Evolutionary conservation across 1,140 invertebrate species (phyloP), one percentile per base, ranked within the genome.

Genomic region (Sycophila sp.): DNA sequence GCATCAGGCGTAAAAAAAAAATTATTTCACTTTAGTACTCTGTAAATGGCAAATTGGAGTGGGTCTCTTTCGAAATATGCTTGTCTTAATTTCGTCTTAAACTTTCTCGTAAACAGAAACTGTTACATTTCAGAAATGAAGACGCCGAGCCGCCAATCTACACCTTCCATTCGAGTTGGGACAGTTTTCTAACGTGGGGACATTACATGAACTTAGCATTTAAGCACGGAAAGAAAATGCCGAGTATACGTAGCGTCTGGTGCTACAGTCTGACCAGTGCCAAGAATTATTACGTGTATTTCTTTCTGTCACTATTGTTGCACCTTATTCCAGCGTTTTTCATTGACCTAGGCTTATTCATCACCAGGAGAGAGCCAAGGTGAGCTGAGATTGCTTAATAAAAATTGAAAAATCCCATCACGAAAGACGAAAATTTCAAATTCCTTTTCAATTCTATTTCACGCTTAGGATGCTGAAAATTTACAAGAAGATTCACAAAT

Each of bases 311-410:
- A 26, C 79, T 89, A 36, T 77, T 90, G 1, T 83, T 90, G 42
- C 91, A 92, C 72, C 82, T 87, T 40, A 71, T 92, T 42, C 91
- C 91, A 15, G 90, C 89, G 19, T 77, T 89, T 51, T 69, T 91
- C 11, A 83, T 90, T 42, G 91, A 92, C 69, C 69, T 83, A 55
- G 80, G 85, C 22, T 80, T 87, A 69, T 75, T 86, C 26, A 42
- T 90, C 4, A 80, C 83, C 19, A 88, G 89, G 34, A 87, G 88
- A 75, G 86, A 89, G 69, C 87, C 88, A 59, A 87, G 85, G 89
- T 91, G 76, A 79, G 78, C n/a, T n/a, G n/a, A n/a, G n/a, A n/a
- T n/a, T n/a, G n/a, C n/a, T n/a, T n/a, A n/a, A n/a, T n/a, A n/a
- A n/a, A n/a, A n/a, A n/a, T n/a, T n/a, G n/a, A n/a, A n/a, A n/a